Evolutionary conservation across 2,888 invertebrate genomes (phyloP).

Genomic region (Drosophila maculinotata): DNA sequence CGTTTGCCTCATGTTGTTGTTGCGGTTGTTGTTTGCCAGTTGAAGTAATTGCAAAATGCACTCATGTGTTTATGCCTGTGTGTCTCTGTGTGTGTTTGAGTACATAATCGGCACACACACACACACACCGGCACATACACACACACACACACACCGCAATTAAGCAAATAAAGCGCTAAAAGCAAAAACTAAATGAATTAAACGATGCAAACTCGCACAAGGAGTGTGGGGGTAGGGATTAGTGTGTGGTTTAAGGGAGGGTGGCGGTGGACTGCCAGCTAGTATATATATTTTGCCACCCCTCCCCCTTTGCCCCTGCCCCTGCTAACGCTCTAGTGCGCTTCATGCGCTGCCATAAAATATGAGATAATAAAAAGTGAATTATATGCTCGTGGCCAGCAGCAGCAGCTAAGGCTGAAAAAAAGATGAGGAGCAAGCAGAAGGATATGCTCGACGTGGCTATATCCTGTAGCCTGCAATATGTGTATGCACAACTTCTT

Average conservation of each 20-base stretch:
- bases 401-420: slow-evolving; percentile 27
- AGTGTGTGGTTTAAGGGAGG: background rate
- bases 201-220: slow-evolving; percentile 48
- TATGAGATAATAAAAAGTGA: slow-evolving; percentile 80
- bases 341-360: slow-evolving; percentile 61
- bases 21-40: slow-evolving; percentile 55
- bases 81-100: slow-evolving; percentile 28
- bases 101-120: slow-evolving; percentile 42
- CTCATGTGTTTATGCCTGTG: slow-evolving; percentile 25
- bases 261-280: slow-evolving; percentile 15
- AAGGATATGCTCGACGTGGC: slow-evolving; percentile 1
- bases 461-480: slow-evolving; percentile 4
- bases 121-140: too few species aligned
- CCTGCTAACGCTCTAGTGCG: slow-evolving; percentile 28
- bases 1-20: slow-evolving; percentile 28
- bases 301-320: too few species aligned
- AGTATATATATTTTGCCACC: slow-evolving; percentile 1
- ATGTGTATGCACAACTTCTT: background rate
- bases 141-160: slow-evolving; percentile 56
- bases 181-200: slow-evolving; percentile 72
- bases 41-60: slow-evolving; percentile 70
- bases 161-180: slow-evolving; percentile 70
- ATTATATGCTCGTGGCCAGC: slow-evolving; percentile 66
- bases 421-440: slow-evolving; percentile 16
- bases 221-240: too few species aligned